Evolutionary conservation across 2,113 vertebrate genomes (phyloP).

Genomic region (Pluvialis apricaria): DNA sequence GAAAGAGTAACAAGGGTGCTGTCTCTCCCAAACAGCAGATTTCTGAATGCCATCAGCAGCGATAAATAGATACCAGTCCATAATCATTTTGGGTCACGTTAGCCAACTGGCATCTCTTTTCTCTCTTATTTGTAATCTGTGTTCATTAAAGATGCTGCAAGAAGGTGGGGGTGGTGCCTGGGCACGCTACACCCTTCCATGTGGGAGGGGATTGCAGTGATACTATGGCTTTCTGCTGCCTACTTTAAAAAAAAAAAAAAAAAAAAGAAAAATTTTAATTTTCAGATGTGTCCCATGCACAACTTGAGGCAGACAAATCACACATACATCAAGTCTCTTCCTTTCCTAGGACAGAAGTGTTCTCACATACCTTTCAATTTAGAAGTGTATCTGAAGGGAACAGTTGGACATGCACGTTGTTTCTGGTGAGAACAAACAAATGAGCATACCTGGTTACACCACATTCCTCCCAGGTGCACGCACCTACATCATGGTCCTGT

Average conservation of each 20-base stretch:
- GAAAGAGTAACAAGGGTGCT: background rate
- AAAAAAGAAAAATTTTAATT: background rate
- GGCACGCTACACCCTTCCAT: background rate
- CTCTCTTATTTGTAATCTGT: background rate
- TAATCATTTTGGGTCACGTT: background rate
- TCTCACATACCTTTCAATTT: background rate
- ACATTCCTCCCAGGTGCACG: background rate
- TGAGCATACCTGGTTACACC: background rate
- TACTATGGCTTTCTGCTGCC: background rate
- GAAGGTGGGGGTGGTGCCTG: background rate
- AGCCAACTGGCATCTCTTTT: background rate
- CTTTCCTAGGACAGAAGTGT: background rate
- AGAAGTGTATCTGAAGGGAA: background rate
- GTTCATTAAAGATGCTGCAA: background rate
- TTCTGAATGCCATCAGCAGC: background rate
- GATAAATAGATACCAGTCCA: background rate
- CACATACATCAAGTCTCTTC: background rate
- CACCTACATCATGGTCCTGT: background rate
- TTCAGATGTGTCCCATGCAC: background rate
- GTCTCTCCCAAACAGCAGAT: background rate
- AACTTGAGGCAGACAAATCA: background rate
- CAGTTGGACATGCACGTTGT: background rate
- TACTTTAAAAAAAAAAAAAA: background rate
- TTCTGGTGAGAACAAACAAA: background rate
- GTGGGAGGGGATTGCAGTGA: background rate